phyloP scores from a whole-genome alignment of 92 coral and sea anemone genomes.

The Montipora capitata region DNA sequence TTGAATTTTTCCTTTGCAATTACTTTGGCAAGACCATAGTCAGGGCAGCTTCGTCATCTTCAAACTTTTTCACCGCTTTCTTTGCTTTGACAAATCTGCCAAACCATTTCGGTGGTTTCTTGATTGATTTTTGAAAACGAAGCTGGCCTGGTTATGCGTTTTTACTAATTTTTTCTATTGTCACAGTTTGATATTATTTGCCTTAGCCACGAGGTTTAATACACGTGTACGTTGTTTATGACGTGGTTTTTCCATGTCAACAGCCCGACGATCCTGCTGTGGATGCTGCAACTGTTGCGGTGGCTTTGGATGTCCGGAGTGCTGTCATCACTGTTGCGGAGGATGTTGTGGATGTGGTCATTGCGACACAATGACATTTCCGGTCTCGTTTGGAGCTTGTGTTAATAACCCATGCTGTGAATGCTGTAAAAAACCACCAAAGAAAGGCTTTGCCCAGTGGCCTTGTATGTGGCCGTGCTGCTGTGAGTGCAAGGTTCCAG shows the following conservation, averaged over 20 bases:
- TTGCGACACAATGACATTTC: slow-evolving; percentile 79
- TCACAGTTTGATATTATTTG: too few species aligned
- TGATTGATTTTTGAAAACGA: background rate
- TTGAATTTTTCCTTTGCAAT: slow-evolving; percentile 3
- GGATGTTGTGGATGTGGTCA: slow-evolving; percentile 83
- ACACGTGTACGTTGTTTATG: background rate
- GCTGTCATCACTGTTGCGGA: slow-evolving; percentile 76
- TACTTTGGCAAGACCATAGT: slow-evolving; percentile 48
- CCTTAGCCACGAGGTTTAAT: background rate
- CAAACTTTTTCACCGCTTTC: background rate
- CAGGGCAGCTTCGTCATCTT: slow-evolving; percentile 64
- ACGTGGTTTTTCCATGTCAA: background rate
- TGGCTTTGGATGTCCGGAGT: slow-evolving; percentile 73
- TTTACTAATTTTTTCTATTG: background rate
- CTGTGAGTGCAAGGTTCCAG: slow-evolving; percentile 81
- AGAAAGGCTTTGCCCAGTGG: slow-evolving; percentile 78
- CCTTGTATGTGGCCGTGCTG: slow-evolving; percentile 89
- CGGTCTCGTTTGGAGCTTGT: slow-evolving; percentile 83
- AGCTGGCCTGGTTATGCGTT: slow-evolving; percentile 56
- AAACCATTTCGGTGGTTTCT: background rate
- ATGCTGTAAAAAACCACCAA: slow-evolving; percentile 82
- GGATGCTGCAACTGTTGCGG: slow-evolving; percentile 69
- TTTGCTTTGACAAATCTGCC: background rate
- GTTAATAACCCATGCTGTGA: slow-evolving; percentile 86
- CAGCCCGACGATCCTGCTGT: slow-evolving; percentile 61